Evolutionary conservation across 37 sponge, comb jelly and placozoan genomes (phyloP), one percentile per base, ranked within the genome.

Genomic region (Oopsacas minuta): DNA sequence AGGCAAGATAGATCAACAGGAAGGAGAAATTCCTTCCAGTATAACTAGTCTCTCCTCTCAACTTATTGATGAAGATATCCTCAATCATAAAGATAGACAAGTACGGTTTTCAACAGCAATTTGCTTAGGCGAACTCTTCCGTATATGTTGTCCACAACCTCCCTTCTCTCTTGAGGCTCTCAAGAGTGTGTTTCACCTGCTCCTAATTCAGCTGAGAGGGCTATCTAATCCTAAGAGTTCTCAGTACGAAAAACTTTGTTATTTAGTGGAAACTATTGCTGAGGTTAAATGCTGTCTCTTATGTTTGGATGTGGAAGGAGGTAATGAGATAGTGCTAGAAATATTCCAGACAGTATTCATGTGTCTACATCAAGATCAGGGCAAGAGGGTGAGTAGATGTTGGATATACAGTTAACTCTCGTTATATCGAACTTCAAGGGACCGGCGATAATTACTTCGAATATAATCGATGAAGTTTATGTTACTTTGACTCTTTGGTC

Each of bases 301-400:
- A 3, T 61, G 75, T n/a, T 12, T 61, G 75, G 75, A 61, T 34
- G 75, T 61, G 75, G 75, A 61, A 34, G 75, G 30, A 3, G 75
- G 75, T 3, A 25, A 61, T 25, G 75, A 61, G 75, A 61, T 61
- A 25, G 75, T 61, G 22, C 75, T 61, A 3, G 75, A 61, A 3
- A 61, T 61, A 10, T 61, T 61, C 75, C 75, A n/a, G 75, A 61
- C 75, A 25, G 75, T 61, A n/a, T 61, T 61, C 75, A 61, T 61
- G 75, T 61, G 75, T 61, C 30, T 61, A 34, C 75, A 61, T 34
- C 75, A 61, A n/a, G 75, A 61, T 34, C 75, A 61, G 30, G 75
- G 75, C 20, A 61, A 61, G 75, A 10, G 75, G 75, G 75, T 61
- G 22, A 32, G 75, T 15, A 15, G n/a, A n/a, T n/a, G n/a, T n/a